Evolutionary conservation across 2,113 vertebrate species (phyloP).

Genomic region (Hypanus sabinus): DNA sequence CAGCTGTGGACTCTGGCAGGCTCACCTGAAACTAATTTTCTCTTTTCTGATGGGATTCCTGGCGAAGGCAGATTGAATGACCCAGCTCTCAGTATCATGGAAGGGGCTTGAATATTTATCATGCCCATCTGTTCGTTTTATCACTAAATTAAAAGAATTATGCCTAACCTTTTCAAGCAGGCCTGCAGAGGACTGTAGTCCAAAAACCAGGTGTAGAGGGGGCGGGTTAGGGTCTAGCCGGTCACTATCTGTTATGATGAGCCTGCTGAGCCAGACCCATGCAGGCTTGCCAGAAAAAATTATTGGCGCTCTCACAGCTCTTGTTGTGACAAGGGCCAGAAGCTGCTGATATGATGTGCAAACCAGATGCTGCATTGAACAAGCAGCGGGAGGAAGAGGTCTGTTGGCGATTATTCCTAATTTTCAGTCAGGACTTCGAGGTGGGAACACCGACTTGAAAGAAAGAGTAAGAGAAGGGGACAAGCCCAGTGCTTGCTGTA

Average conservation of each 20-base stretch:
- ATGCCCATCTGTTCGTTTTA: constrained; percentile 13
- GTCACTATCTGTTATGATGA: constrained; percentile 33
- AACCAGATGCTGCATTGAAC: constrained; percentile 72
- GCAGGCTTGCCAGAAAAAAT: neutral
- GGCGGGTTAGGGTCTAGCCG: constrained; percentile 31
- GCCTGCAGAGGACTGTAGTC: neutral
- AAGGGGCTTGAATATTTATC: constrained; percentile 8
- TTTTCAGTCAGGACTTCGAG: constrained; percentile 67
- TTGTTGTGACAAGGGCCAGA: constrained; percentile 44
- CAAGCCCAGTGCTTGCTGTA: constrained; percentile 54
- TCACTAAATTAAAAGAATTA: constrained; percentile 15
- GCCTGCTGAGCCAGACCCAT: constrained; percentile 49
- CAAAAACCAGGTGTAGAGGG: constrained; percentile 31
- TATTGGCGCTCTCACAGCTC: neutral
- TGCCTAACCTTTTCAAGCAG: neutral
- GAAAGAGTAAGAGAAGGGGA: constrained; percentile 52
- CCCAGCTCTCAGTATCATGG: neutral
- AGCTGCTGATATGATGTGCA: constrained; percentile 59
- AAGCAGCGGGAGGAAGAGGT: constrained; percentile 44
- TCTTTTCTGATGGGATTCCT: neutral
- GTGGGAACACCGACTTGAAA: constrained; percentile 67
- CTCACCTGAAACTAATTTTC: constrained; percentile 25
- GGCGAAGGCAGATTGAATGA: constrained; percentile 18
- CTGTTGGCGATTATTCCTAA: constrained; percentile 89
- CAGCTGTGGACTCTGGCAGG: neutral